These are phyloP conservation scores for Phyto melanocephala DNA, from an alignment of 2,888 invertebrate species.

Conservation along the genomic window DNA sequence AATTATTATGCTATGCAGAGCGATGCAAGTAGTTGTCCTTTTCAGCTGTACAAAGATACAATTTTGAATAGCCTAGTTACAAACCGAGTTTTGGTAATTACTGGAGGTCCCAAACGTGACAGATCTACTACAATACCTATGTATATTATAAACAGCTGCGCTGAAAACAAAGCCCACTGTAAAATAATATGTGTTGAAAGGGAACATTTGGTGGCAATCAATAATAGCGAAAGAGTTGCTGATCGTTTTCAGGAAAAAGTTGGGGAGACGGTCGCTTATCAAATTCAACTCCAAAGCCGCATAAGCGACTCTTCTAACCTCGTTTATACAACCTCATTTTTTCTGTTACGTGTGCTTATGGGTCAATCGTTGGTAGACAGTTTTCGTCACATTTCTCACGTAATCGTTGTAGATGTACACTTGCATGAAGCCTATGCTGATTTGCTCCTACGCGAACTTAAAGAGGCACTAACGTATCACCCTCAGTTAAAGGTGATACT, in stretches of 20 bases:
- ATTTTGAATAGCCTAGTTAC: slow-evolving; percentile 54
- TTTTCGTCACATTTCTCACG: slow-evolving; percentile 82
- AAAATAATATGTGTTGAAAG: slow-evolving; percentile 95
- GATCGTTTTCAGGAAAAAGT: slow-evolving; percentile 84
- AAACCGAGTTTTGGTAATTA: slow-evolving; percentile 90
- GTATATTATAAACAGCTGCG: slow-evolving; percentile 89
- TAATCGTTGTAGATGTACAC: slow-evolving; percentile 95
- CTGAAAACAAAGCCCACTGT: slow-evolving; percentile 82
- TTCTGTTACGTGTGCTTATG: slow-evolving; percentile 88
- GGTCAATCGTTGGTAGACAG: slow-evolving; percentile 82
- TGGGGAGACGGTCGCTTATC: slow-evolving; percentile 84
- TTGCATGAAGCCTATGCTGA: slow-evolving; percentile 94
- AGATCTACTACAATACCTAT: slow-evolving; percentile 97
- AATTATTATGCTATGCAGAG: slow-evolving; percentile 47
- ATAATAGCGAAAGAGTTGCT: slow-evolving; percentile 90
- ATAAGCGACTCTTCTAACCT: slow-evolving; percentile 70
- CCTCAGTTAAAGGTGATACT: slow-evolving; percentile 88
- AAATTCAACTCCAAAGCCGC: slow-evolving; percentile 69
- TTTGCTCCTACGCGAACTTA: slow-evolving; percentile 89
- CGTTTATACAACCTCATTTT: slow-evolving; percentile 71
- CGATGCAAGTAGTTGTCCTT: slow-evolving; percentile 34
- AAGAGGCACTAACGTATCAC: slow-evolving; percentile 84
- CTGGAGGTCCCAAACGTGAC: slow-evolving; percentile 92
- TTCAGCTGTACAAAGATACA: slow-evolving; percentile 47
- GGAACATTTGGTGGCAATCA: slow-evolving; percentile 90